A percentile compares a stretch with the other conserved stretches of the same genome.
These are phyloP conservation scores for Pagetopsis macropterus DNA, from an alignment of 2,797 vertebrate species.

Conservation along the genomic window DNA sequence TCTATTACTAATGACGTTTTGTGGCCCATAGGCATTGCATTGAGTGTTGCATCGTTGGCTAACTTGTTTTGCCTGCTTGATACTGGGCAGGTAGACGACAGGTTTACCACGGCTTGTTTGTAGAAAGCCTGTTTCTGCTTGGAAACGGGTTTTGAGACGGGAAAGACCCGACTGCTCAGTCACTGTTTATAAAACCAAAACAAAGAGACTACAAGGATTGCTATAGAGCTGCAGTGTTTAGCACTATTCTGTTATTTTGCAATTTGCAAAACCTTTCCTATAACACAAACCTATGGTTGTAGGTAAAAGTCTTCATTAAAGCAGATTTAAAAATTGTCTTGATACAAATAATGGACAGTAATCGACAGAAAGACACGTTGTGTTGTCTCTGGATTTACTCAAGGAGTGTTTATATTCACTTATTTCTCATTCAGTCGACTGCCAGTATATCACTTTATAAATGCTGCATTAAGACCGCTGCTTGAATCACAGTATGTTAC, in stretches of 20 bases:
- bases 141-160: not conserved
- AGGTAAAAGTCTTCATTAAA: not conserved
- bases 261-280: not conserved
- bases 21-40: not conserved
- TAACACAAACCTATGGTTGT: not conserved
- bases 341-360: not conserved
- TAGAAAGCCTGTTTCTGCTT: not conserved
- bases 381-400: too few relatives aligned
- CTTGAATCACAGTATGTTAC: slow-evolving; percentile 35
- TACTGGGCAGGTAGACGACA: too few relatives aligned
- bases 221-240: not conserved
- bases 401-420: not conserved
- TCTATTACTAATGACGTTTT: too few relatives aligned
- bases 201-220: not conserved
- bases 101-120: not conserved
- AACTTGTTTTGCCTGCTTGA: not conserved
- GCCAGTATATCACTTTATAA: not conserved
- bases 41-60: too few relatives aligned
- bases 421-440: not conserved
- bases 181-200: not conserved
- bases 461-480: slow-evolving; percentile 16
- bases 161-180: not conserved
- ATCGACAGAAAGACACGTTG: not conserved
- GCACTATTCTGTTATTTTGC: not conserved
- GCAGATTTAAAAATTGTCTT: not conserved